phyloP scores from a whole-genome alignment of 2,888 invertebrate species.

The Ecdyonurus torrentis region DNA sequence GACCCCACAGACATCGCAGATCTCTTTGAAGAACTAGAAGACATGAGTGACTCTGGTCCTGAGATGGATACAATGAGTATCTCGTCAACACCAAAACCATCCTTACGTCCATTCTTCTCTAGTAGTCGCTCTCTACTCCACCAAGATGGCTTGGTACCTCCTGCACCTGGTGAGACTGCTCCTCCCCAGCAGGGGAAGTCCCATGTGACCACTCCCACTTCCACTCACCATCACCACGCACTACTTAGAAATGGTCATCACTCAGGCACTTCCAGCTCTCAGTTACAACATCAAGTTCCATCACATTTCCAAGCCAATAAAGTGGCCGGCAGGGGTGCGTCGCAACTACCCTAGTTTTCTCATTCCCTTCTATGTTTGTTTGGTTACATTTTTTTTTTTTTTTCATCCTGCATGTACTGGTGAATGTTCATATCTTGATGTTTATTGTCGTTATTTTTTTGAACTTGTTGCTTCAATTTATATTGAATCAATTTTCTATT shows the following conservation, averaged over 20 bases:
- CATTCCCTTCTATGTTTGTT: too few species aligned
- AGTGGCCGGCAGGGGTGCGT: background rate
- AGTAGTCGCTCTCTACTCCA: slow-evolving; percentile 64
- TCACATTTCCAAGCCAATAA: background rate
- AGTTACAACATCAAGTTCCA: too few species aligned
- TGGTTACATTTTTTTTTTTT: too few species aligned
- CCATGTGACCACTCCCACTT: background rate
- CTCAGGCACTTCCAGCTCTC: background rate
- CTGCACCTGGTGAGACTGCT: background rate
- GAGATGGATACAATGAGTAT: slow-evolving; percentile 93
- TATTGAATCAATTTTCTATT: too few species aligned
- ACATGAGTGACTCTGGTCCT: slow-evolving; percentile 87
- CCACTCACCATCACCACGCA: background rate
- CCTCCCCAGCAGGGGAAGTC: background rate
- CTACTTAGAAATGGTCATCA: background rate
- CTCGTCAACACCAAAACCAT: slow-evolving; percentile 93
- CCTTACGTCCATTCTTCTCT: slow-evolving; percentile 86
- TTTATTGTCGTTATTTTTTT: too few species aligned
- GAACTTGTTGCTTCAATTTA: too few species aligned
- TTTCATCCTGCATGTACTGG: too few species aligned
- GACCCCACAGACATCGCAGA: slow-evolving; percentile 65
- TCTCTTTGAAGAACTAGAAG: slow-evolving; percentile 89
- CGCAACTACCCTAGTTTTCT: background rate
- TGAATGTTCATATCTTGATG: too few species aligned
- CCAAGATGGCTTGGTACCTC: background rate